Evolutionary conservation across 2,113 vertebrate genomes (phyloP).

Genomic region (Pterophyllum scalare): DNA sequence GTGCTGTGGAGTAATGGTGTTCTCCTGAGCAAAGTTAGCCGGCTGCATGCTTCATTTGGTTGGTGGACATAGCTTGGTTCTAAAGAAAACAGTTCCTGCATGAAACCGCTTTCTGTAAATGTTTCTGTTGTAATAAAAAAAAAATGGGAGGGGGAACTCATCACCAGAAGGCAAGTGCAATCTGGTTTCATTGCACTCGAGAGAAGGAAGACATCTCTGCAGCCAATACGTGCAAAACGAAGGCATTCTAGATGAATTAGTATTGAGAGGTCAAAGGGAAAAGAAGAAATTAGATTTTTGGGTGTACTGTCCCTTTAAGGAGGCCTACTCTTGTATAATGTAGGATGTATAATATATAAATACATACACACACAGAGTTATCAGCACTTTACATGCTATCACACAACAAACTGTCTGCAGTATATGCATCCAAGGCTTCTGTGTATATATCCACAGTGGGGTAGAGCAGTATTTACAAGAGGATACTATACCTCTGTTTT

Average conservation of each 20-base stretch:
- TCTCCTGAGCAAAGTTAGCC: neutral
- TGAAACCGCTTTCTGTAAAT: neutral
- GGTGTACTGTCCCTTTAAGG: neutral
- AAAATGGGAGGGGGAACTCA: neutral
- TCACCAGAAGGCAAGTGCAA: neutral
- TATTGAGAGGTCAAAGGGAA: neutral
- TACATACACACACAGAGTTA: neutral
- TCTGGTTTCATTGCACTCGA: neutral
- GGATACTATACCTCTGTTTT: slow-evolving; percentile 65
- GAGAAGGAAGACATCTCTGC: neutral
- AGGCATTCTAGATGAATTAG: neutral
- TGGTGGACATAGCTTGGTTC: too few species aligned
- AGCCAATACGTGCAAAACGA: neutral
- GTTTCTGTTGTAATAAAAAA: neutral
- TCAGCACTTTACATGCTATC: neutral
- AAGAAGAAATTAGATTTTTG: neutral
- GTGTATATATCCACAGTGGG: neutral
- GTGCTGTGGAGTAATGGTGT: neutral
- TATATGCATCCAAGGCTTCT: neutral
- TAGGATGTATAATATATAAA: neutral
- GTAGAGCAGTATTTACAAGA: neutral
- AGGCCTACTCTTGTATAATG: neutral
- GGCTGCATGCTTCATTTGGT: neutral
- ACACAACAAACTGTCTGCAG: neutral
- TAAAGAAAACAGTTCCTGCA: neutral